Percentiles rank a stretch among this genome's conserved stretches.
These are phyloP conservation scores for Trematomus bernacchii DNA, from an alignment of 2,797 vertebrate genomes.

Conservation along the genomic window DNA sequence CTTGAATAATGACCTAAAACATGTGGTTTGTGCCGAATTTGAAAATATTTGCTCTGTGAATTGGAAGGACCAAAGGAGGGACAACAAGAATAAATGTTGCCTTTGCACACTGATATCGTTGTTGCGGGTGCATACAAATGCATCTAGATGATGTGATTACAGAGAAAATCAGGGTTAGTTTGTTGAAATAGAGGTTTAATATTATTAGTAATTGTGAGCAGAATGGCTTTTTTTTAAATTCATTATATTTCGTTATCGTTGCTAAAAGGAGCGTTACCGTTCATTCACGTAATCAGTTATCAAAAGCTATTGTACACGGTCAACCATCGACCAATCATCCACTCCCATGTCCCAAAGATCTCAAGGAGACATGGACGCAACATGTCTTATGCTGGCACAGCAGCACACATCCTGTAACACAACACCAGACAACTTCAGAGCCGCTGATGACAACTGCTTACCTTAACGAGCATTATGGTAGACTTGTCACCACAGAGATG, in stretches of 20 bases:
- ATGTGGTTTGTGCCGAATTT: too few relatives aligned
- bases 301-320: not conserved
- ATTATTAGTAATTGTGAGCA: not conserved
- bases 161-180: not conserved
- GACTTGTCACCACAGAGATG: slow-evolving; percentile 63
- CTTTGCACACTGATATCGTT: too few relatives aligned
- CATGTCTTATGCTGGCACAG: slow-evolving; percentile 41
- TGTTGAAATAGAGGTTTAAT: not conserved
- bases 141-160: not conserved
- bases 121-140: too few relatives aligned
- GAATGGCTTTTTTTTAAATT: not conserved
- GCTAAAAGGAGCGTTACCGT: not conserved
- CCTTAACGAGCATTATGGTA: slow-evolving; percentile 76
- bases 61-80: too few relatives aligned
- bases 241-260: not conserved
- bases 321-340: slow-evolving; percentile 32
- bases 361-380: slow-evolving; percentile 47
- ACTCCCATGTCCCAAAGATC: slow-evolving; percentile 28
- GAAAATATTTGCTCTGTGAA: too few relatives aligned
- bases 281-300: not conserved
- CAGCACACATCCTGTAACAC: slow-evolving; percentile 68
- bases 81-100: too few relatives aligned
- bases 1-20: too few relatives aligned
- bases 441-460: slow-evolving; percentile 71
- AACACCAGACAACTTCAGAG: slow-evolving; percentile 60